phyloP scores from a whole-genome alignment of 1,140 invertebrate species.

The Ptiloglossa arizonensis region DNA sequence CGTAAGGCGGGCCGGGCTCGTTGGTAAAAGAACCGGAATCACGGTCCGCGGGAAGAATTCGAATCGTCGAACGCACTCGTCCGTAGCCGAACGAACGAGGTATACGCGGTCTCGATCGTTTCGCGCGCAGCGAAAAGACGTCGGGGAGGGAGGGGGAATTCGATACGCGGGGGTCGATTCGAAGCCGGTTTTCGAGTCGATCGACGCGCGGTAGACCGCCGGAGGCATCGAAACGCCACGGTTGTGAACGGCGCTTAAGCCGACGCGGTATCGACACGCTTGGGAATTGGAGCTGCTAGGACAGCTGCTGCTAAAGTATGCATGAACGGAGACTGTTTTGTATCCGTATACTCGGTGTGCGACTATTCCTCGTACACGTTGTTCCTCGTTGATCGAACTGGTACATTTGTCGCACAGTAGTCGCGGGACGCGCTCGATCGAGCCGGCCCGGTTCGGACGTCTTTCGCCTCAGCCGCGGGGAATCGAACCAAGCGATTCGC shows the following conservation, averaged over 20 bases:
- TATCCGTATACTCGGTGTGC: slow-evolving; percentile 67
- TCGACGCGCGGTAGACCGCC: slow-evolving; percentile 30
- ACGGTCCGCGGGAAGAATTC: neutral
- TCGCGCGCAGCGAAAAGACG: neutral
- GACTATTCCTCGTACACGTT: slow-evolving; percentile 53
- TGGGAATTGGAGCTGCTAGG: slow-evolving; percentile 76
- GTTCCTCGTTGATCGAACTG: slow-evolving; percentile 38
- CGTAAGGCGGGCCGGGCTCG: neutral
- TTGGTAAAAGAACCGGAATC: neutral
- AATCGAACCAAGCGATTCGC: too few species aligned
- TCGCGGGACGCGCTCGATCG: slow-evolving; percentile 4
- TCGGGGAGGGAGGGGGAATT: too few species aligned
- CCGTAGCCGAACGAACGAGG: too few species aligned
- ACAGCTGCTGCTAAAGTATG: slow-evolving; percentile 78
- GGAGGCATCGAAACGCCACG: slow-evolving; percentile 36
- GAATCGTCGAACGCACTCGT: too few species aligned
- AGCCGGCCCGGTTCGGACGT: too few species aligned
- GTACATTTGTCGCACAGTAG: slow-evolving; percentile 52
- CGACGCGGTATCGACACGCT: slow-evolving; percentile 74
- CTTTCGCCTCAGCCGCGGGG: too few species aligned
- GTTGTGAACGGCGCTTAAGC: slow-evolving; percentile 66
- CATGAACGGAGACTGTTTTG: slow-evolving; percentile 76
- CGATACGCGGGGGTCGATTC: neutral
- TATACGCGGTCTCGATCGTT: too few species aligned
- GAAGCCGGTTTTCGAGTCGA: slow-evolving; percentile 33